Base-by-base conservation (phyloP, 2,113 vertebrate species). In the Nothoprocta perdicaria region DNA sequence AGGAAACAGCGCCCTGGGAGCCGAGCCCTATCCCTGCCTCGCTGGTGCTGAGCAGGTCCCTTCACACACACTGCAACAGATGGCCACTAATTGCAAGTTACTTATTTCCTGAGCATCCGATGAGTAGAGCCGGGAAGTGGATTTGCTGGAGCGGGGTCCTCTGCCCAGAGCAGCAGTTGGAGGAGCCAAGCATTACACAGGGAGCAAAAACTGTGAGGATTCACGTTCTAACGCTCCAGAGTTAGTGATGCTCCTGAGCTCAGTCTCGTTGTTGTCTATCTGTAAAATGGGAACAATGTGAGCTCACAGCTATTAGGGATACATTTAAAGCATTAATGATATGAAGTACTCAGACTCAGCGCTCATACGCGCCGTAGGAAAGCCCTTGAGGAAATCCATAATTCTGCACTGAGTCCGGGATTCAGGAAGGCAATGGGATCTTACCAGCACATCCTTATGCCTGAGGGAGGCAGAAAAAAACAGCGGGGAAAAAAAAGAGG, bases 51-150 rank as follows among this genome's bases (percentile, higher is more conserved):
- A 82, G 35, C 45, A 81, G 78, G 58, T 46, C n/a, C 48, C 45
- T 78, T 29, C 29, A 93, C 69, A 80, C 26, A 45, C 80, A 84
- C 26, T 86, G 45, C 53, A 66, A 48, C 67, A 69, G 53, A 45
- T 14, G 2, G 7, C 14, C 19, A 84, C 43, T 73, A 87, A 73
- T 2, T 62, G 45, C 18, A 45, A 89, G 29, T 55, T 93, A 23
- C 24, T 93, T 0, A 50, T 55, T 66, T 71, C 31, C 11, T 55
- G 35, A 3, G 31, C 65, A 18, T 62, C 31, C 10, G 10, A 50
- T 29, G 79, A 4, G 61, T 55, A 76, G 58, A 76, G 55, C 31
- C 35, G 17, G 15, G 68, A 80, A 35, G 55, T 18, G 61, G 29
- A 65, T 86, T 16, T 90, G 21, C 45, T 24, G 3, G 1, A 57